phyloP scores from a whole-genome alignment of 1,140 invertebrate species.

The Bombus pascuorum region DNA sequence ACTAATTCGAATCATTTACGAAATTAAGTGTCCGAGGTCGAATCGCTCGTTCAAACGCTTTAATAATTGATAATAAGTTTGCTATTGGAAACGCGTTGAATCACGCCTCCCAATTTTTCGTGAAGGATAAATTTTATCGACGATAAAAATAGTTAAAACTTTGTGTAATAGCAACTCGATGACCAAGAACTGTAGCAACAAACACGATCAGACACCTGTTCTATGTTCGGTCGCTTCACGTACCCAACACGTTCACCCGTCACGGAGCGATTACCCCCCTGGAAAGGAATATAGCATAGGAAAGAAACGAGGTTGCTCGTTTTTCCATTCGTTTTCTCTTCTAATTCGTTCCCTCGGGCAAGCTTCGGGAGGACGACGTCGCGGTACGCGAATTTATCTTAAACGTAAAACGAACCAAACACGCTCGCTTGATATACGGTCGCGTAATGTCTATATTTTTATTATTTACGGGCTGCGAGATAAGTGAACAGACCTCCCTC shows the following conservation, averaged over 20 bases:
- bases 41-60: no score
- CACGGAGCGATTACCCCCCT: slow-evolving; percentile 1
- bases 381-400: slow-evolving; percentile 72
- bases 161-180: no score
- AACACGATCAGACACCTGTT: no score
- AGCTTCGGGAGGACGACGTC: slow-evolving; percentile 52
- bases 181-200: no score
- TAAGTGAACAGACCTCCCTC: slow-evolving; percentile 71
- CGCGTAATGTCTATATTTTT: slow-evolving; percentile 79
- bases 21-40: no score
- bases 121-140: no score
- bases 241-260: not conserved
- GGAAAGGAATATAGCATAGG: slow-evolving; percentile 1
- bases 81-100: no score
- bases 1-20: not conserved
- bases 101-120: no score
- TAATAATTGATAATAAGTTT: no score
- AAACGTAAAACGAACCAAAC: slow-evolving; percentile 73
- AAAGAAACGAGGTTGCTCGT: slow-evolving; percentile 21
- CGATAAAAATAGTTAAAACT: no score
- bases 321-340: slow-evolving; percentile 50
- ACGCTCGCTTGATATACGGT: slow-evolving; percentile 73
- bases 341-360: slow-evolving; percentile 64
- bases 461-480: slow-evolving; percentile 77
- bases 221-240: no score